Base-by-base conservation (phyloP, 2,888 invertebrate genomes). In the Andricus curvator region DNA sequence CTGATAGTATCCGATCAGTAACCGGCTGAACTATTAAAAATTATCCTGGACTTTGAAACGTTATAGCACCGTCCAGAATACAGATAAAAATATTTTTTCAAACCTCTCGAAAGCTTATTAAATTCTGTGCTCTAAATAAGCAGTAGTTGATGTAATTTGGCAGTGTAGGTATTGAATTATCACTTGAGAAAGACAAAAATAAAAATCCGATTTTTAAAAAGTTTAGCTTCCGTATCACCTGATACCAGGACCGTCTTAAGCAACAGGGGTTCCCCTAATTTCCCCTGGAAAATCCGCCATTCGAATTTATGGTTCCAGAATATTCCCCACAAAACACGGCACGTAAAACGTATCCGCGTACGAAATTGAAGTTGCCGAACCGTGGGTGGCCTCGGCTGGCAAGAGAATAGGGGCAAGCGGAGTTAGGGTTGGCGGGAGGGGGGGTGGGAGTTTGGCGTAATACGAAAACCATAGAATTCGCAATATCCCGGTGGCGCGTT, bases 401-500 rank as follows among this genome's bases (percentile, higher is more conserved):
- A 78, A 62, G 67, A 20, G 67, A 44, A 82, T 79, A 82, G 78
- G 15, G 62, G 78, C 67, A 79, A 76, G 77, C 78, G 78, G 64
- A 74, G 64, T 84, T 77, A 80, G 74, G 37, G 37, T 37, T 37
- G 9, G 37, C 37, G 8, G 9, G 33, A 4, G 0, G 33, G 8
- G 5, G 33, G 33, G 8, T 0, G 62, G 62, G 81, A 74, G 56
- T 25, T 67, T 25, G 68, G 79, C 68, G 81, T 74, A 78, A 87
- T 87, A 88, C 86, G 85, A 87, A 88, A 86, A 87, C 82, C 85
- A 85, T 86, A 85, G 86, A 86, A 87, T 87, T 86, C 85, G 88
- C 89, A 89, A 89, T 89, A 88, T 88, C 85, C 84, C 82, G 60
- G 80, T 79, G 80, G 78, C 83, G 82, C 82, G 79, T 84, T 84